Base-by-base conservation (phyloP, 1,140 invertebrate genomes). In the Harlomillsia oculata region DNA sequence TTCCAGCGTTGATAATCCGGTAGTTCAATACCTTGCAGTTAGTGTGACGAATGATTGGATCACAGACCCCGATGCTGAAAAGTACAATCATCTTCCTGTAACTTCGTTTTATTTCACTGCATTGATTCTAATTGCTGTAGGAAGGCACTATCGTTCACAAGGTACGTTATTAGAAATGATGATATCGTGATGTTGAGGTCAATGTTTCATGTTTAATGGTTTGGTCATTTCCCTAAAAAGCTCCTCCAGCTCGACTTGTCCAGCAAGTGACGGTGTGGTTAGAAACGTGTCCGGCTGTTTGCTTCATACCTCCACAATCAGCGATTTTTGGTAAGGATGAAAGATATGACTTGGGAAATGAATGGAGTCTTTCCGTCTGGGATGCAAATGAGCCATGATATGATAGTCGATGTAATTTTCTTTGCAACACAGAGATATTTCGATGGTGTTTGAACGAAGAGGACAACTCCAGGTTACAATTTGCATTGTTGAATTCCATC, bases 221-320 rank as follows among this genome's bases (percentile, higher is more conserved):
- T 53, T 46, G 20, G 36, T 52, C 11, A 2, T 44, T 34, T 23
- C 48, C 53, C 14, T 43, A 61, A 54, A 26, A 34, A 48, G 45
- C 29, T 28, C 59, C 55, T 25, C 59, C 59, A 20, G 16, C 54
- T 14, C n/a, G 53, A 25, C 28, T 64, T 11, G 43, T 64, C 28
- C 18, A 25, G 11, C 59, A 61, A 43, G 25, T 61, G 2, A 50
- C 46, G 28, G 14, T 20, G 2, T 64, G 63, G 63, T 59, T 64
- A 34, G 59, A 64, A 29, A 25, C 23, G 8, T 59, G 26, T 39
- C 63, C 63, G 0, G 32, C 44, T 21, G 56, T 64, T n/a, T 60
- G 59, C 23, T 64, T 61, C 25, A 51, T 61, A 43, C 55, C 59
- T 16, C 63, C 63, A 4, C 59, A 59, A 28, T 61, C 63, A 11